Base-by-base conservation (phyloP, 2,888 invertebrate genomes). In the Notodonta ziczac region DNA sequence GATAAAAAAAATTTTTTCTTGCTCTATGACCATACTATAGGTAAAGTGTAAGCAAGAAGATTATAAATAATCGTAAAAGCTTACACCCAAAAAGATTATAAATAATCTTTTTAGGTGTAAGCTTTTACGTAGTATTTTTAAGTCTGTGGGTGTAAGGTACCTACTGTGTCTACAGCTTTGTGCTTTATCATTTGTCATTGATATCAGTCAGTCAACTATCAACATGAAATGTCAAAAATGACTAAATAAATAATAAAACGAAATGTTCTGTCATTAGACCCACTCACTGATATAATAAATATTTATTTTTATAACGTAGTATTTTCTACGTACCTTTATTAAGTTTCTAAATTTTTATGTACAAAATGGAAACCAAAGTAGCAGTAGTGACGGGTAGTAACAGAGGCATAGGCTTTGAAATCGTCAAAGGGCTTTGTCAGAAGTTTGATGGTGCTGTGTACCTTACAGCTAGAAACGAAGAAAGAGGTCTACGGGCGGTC, bases 401-500 rank as follows among this genome's bases (percentile, higher is more conserved):
- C 75, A 91, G 82, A 80, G 93, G 93, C 65, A 90, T 94, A 78
- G 93, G 93, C 67, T 92, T 87, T 73, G 91, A 92, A 80, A 93
- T 93, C 64, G 92, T 93, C 56, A 93, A 93, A 78, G 93, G 93
- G 44, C 89, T 97, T 65, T 96, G 96, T 86, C 89, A 94, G 79
- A 94, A 95, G 82, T 97, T 95, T 83, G 88, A 96, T 78, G 97
- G 96, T 66, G 93, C 91, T 83, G 97, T 97, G 67, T 96, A 96
- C 85, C 90, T 97, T 69, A 97, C 97, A 78, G 94, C 96, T 66
- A 94, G 97, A 83, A 94, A 95, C 83, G 94, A 93, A 75, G 90
- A 87, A 56, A 90, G 95, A 73, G 97, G 97, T 52, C 81, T 90
- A 78, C 89, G 89, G 72, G 96, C 97, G 55, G 94, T 96, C 9